Base-by-base conservation (phyloP, 2,797 vertebrate genomes). In the Adelosebastes latens region DNA sequence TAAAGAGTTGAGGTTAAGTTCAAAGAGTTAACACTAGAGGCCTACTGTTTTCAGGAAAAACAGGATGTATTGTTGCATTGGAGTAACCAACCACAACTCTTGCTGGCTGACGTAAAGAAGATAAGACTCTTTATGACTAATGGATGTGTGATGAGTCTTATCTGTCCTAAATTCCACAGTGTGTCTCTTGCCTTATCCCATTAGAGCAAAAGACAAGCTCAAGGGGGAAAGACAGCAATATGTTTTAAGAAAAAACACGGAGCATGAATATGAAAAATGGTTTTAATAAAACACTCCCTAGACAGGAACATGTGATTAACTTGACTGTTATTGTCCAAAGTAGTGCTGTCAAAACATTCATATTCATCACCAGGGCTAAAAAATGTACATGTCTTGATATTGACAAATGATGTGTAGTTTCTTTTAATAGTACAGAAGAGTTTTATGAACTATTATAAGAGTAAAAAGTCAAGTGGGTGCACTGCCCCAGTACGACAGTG, bases 131-230 rank as follows among this genome's bases (percentile, higher is more conserved):
- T 62, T 69, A 42, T 42, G 75, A 90, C 75, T 83, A 85, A 93
- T 90, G 84, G 67, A 77, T 72, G 53, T 75, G 83, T 69, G 86
- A 91, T 88, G 85, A 83, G 59, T 65, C 83, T 90, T 88, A 92
- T 93, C 93, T 88, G 64, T 75, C 79, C 80, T 71, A 56, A 77
- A 92, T 93, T 91, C 91, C 90, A 78, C 77, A 46, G 42, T 55
- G 81, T 18, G 25, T 63, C 77, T 82, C 78, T 88, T 84, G 63
- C 70, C 75, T 78, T 75, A 75, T 86, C 70, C 72, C 32, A 73
- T 79, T 74, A 80, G 71, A 65, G 78, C 16, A 77, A 79, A 72
- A 81, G 24, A 80, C 83, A 61, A 75, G 53, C 75, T 67, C 32
- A 5, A 39, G 69, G 65, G 63, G 46, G n/a, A 72, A 59, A 72